These are phyloP conservation scores for Amblyopsis hoosieri DNA, from an alignment of 2,797 vertebrate genomes.

Conservation along the genomic window DNA sequence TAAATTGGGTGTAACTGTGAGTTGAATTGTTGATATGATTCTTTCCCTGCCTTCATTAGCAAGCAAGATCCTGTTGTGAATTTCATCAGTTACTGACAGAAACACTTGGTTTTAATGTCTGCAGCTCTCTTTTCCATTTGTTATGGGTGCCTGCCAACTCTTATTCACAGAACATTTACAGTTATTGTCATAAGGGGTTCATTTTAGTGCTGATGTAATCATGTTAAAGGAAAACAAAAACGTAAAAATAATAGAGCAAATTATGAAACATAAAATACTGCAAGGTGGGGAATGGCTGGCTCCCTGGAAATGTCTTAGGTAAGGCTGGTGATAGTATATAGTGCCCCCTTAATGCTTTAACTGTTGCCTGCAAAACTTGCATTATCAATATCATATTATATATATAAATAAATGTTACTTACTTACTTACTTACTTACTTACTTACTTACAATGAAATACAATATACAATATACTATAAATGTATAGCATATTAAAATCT, in stretches of 20 bases:
- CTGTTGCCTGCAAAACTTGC: too few species aligned
- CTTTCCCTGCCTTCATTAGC: conserved; percentile 33
- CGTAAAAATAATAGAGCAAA: conserved; percentile 18
- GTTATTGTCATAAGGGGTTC: conserved; percentile 36
- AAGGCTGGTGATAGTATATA: background rate
- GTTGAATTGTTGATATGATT: conserved; percentile 13
- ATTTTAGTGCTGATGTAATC: conserved; percentile 37
- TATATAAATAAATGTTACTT: too few species aligned
- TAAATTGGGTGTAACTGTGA: conserved; percentile 15
- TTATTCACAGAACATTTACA: conserved; percentile 24
- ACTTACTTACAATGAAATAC: too few species aligned
- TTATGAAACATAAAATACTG: conserved; percentile 10
- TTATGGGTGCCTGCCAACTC: conserved; percentile 16
- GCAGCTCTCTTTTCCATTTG: conserved; percentile 15
- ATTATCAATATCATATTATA: too few species aligned
- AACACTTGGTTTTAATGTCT: conserved; percentile 17
- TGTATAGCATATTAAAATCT: background rate
- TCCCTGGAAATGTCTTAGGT: background rate
- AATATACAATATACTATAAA: background rate
- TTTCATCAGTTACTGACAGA: conserved; percentile 29
- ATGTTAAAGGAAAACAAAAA: conserved; percentile 32
- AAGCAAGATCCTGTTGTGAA: conserved; percentile 17
- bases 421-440: too few species aligned
- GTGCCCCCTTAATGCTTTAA: too few species aligned
- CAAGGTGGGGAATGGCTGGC: too few species aligned